phyloP scores from a whole-genome alignment of 2,113 vertebrate species.

The Macrotus californicus region DNA sequence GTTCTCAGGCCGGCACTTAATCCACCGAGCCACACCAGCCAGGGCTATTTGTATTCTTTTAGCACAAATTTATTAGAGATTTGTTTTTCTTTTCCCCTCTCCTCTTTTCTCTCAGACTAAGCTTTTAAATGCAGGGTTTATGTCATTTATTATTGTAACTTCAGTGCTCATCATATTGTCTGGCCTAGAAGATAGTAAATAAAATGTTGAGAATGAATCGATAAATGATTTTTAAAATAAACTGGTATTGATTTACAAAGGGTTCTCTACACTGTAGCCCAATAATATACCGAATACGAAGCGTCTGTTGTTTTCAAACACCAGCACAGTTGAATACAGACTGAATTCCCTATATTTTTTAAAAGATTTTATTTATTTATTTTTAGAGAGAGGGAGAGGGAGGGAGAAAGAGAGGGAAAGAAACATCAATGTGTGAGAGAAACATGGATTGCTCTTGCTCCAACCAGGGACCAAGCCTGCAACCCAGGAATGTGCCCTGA shows the following conservation, averaged over 20 bases:
- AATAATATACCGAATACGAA: not conserved
- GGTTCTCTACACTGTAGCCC: not conserved
- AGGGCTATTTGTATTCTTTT: not conserved
- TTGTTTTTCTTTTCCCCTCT: accelerated
- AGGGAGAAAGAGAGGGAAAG: no score
- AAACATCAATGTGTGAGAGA: no score
- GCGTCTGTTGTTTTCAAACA: not conserved
- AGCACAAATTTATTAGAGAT: not conserved
- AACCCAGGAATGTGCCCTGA: no score
- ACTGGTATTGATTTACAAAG: not conserved
- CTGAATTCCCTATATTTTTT: not conserved
- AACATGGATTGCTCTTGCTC: no score
- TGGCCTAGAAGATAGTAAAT: not conserved
- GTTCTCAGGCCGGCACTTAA: no score
- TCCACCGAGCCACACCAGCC: no score
- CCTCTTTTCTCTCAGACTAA: not conserved
- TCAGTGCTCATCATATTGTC: not conserved
- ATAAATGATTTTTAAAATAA: not conserved
- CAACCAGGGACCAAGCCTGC: no score
- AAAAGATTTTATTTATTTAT: no score
- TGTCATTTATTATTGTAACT: not conserved
- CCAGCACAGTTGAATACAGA: not conserved
- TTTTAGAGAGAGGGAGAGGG: no score
- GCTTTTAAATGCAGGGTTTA: not conserved
- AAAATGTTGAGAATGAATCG: constrained; percentile 5